Percentiles rank a stretch among this genome's conserved stretches.
These are phyloP conservation scores for Cyanistes caeruleus DNA, from an alignment of 2,113 vertebrate species.

Conservation along the genomic window DNA sequence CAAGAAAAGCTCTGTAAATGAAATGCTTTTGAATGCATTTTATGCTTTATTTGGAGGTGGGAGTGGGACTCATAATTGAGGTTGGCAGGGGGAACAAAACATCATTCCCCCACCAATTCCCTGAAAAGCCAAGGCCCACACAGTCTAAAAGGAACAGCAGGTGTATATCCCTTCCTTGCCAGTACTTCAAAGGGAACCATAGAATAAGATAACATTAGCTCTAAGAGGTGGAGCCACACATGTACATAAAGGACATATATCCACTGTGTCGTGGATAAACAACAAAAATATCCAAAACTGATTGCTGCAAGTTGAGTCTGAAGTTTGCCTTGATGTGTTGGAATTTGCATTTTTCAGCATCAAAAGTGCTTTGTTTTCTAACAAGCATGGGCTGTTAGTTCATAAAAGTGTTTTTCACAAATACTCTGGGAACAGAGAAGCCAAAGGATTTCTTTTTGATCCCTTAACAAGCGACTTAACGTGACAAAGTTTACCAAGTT, in stretches of 20 bases:
- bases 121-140: not conserved
- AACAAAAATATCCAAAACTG: not conserved
- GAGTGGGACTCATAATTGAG: not conserved
- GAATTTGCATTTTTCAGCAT: not conserved
- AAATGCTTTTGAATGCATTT: not conserved
- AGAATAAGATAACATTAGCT: not conserved
- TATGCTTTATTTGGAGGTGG: not conserved
- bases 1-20: not conserved
- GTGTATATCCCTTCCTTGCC: not conserved
- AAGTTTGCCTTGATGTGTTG: not conserved
- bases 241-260: no score
- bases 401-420: not conserved
- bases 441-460: not conserved
- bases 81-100: not conserved
- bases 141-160: not conserved
- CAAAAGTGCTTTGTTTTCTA: not conserved
- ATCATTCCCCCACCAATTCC: no score
- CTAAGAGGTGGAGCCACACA: not conserved
- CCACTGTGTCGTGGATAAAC: no score
- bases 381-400: not conserved
- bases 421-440: not conserved
- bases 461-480: constrained; percentile 83
- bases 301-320: not conserved
- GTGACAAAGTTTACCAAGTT: constrained; percentile 99
- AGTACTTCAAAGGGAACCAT: not conserved